Conservation (phyloP, 2,888 invertebrate species). For the Arge pagana region DNA sequence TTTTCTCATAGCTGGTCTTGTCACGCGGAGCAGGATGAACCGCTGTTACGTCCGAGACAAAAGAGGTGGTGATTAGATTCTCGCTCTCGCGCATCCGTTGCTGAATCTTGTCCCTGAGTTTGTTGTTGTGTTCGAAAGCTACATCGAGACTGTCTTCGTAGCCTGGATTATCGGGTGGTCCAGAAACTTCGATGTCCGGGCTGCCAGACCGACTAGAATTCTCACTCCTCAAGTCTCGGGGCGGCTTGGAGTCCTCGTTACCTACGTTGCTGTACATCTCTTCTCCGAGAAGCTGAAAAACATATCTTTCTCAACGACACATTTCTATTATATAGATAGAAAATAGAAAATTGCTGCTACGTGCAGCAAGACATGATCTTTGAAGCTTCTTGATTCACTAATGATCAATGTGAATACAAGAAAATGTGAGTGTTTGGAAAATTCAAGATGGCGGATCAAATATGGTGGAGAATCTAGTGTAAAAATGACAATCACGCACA, state of each 20-base stretch:
- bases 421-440: no score
- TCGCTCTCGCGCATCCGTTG: slow-evolving; percentile 55
- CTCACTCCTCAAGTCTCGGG: slow-evolving; percentile 35
- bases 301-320: no score
- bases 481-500: no score
- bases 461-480: no score
- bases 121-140: slow-evolving; percentile 55
- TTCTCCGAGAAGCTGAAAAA: slow-evolving; percentile 50
- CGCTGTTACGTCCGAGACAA: slow-evolving; percentile 23
- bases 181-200: slow-evolving; percentile 35
- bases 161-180: slow-evolving; percentile 46
- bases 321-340: no score
- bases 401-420: no score
- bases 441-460: no score
- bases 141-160: slow-evolving; percentile 56
- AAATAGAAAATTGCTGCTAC: no score
- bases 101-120: slow-evolving; percentile 53
- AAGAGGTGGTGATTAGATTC: slow-evolving; percentile 49
- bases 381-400: no score
- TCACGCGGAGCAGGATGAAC: not conserved
- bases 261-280: slow-evolving; percentile 50
- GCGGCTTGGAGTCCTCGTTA: slow-evolving; percentile 36
- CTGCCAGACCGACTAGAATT: slow-evolving; percentile 47
- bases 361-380: no score
- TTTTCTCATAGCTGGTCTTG: not conserved